These are phyloP conservation scores for Momotus momota DNA, from an alignment of 2,797 vertebrate species.

Conservation along the genomic window DNA sequence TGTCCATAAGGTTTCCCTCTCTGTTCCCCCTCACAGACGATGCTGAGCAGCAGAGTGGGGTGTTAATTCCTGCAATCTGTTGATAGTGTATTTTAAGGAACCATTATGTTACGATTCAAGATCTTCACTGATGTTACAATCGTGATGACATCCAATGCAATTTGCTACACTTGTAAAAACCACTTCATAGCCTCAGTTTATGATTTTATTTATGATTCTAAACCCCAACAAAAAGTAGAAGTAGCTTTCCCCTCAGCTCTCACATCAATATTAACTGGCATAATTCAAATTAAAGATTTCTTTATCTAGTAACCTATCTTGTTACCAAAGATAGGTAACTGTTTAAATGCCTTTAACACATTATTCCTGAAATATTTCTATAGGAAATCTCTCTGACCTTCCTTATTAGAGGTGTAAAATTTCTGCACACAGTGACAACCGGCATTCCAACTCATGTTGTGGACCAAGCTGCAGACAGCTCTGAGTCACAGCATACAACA, in stretches of 20 bases:
- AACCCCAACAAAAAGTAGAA: not conserved
- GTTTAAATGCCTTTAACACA: not conserved
- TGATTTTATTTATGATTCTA: not conserved
- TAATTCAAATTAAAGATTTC: not conserved
- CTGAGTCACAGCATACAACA: not conserved
- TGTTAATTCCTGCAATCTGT: conserved; percentile 12
- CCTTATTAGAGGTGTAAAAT: not conserved
- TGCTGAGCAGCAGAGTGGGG: not conserved
- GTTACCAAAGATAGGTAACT: not conserved
- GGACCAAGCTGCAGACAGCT: not conserved
- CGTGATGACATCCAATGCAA: not conserved
- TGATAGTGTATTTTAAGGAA: not conserved
- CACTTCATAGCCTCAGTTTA: not conserved
- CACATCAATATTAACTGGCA: not conserved
- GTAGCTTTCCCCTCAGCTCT: not conserved
- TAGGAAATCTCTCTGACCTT: not conserved
- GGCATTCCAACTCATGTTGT: not conserved
- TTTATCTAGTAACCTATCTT: not conserved
- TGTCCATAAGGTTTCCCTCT: not conserved
- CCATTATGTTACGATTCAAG: not conserved
- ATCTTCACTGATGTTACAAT: not conserved
- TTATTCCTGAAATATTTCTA: not conserved
- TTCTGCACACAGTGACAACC: not conserved
- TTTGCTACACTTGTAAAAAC: not conserved
- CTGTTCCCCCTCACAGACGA: not conserved